phyloP scores from a whole-genome alignment of 2,888 invertebrate species.

The Noctua janthina region DNA sequence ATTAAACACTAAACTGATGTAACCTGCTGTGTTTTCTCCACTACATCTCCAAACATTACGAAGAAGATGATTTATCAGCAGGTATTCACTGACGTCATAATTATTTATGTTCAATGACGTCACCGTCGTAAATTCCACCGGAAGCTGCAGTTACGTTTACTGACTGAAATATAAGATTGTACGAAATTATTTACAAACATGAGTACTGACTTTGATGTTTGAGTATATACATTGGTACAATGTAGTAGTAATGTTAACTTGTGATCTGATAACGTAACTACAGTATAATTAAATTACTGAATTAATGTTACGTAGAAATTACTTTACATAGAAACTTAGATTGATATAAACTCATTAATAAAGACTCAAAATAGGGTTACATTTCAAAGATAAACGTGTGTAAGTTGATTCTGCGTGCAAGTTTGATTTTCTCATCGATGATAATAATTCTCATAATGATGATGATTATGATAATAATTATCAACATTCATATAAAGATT shows the following conservation, averaged over 20 bases:
- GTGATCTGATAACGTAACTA: constrained; percentile 21
- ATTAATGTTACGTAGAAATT: too few relatives aligned
- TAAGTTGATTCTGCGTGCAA: too few relatives aligned
- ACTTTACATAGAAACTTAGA: neutral
- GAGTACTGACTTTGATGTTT: constrained; percentile 47
- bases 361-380: neutral
- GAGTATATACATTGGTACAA: constrained; percentile 22
- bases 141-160: constrained; percentile 47
- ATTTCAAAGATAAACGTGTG: neutral
- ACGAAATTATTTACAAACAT: constrained; percentile 58
- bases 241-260: constrained; percentile 1
- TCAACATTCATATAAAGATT: neutral
- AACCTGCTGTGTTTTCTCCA: constrained; percentile 24
- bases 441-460: neutral
- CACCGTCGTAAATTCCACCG: constrained; percentile 48
- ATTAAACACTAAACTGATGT: neutral
- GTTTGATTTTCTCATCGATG: neutral
- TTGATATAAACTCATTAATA: neutral
- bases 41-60: constrained; percentile 15
- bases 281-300: neutral
- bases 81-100: constrained; percentile 50
- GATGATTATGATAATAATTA: neutral
- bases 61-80: constrained; percentile 41
- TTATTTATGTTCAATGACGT: constrained; percentile 41
- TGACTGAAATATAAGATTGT: constrained; percentile 56